Evolutionary conservation across 2,888 invertebrate species (phyloP), one percentile per base, ranked within the genome.

Genomic region (Eilema griseolum): DNA sequence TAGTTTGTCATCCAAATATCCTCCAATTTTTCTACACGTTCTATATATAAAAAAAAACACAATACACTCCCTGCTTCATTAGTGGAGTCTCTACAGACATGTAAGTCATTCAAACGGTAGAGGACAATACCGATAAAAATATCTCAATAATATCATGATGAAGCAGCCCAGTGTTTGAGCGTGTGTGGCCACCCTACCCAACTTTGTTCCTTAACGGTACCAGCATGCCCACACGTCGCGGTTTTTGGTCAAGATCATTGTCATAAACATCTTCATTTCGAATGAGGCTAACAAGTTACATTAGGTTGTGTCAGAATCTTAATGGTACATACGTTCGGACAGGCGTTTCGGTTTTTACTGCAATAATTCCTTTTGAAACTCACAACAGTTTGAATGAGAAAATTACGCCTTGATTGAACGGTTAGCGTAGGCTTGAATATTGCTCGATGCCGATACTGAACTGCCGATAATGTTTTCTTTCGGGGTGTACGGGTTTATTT

Each of bases 151-250:
- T 52, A 46, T 46, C 1, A 52, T 52, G n/a, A 10, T n/a, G 24
- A 59, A 14, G 59, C 1, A 26, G 3, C 59, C 26, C 28, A 28
- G 26, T 26, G 59, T n/a, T 61, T 28, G 14, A n/a, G 14, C 20
- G 28, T 14, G 46, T 66, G 56, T 66, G 68, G 67, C 59, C 41
- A 73, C 69, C 63, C 79, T 71, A 68, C 67, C 70, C 64, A 68
- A 68, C 68, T 70, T 81, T 81, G 78, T 78, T 80, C 72, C 77
- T 67, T 87, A 88, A 93, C 93, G 93, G 93, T 89, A 92, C 79
- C 74, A 52, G 74, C 90, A 80, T 88, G 91, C 92, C 89, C 90
- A 90, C 92, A 90, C 93, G 93, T 88, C 80, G 80, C 73, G 67
- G 75, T 82, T 71, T 81, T 86, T 85, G 85, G 84, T 74, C 81